Evolutionary conservation across 2,113 vertebrate species (phyloP), one percentile per base, ranked within the genome.

Genomic region (Alces alces): DNA sequence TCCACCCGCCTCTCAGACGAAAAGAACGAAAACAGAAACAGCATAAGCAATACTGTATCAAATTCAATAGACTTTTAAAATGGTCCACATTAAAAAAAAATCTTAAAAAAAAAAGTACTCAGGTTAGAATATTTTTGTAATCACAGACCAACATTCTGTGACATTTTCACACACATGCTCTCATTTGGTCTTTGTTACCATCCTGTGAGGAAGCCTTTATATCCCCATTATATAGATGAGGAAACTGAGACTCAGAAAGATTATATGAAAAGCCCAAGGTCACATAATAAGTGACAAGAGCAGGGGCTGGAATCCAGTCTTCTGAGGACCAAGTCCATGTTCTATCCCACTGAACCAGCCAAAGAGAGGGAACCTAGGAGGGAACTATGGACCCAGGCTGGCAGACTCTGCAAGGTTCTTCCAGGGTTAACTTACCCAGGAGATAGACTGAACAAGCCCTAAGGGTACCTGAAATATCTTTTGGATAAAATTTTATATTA

Each of bases 401-500:
- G 5, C 21, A 33, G 15, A 36, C 1, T 58, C 33, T 16, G 5
- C 70, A 36, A 87, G 45, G 47, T 23, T 94, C 7, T 27, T 1
- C 33, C 23, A 57, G 25, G 45, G 11, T 15, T 78, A 52, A 54
- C 12, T 43, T 78, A 60, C 27, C 55, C 82, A 76, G 88, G 17
- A 93, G 25, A 23, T 1, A 85, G 11, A 60, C 60, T 55, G 15
- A 78, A 33, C 33, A 2, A 85, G 57, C 36, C 73, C 25, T 83
- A 47, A 14, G 1, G 28, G 33, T 11, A 86, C 21, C 70, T 36
- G 6, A 95, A 92, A 25, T 21, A 55, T 36, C 33, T 55, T 55
- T 39, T 36, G 36, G 27, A 61, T 70, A 88, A 78, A 94, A 61
- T 86, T 57, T 80, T 54, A 21, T 78, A 80, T n/a, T 43, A 73